A percentile compares a stretch with the other conserved stretches of the same genome.
phyloP scores from a whole-genome alignment of 2,113 vertebrate genomes.

The Mellivora capensis region DNA sequence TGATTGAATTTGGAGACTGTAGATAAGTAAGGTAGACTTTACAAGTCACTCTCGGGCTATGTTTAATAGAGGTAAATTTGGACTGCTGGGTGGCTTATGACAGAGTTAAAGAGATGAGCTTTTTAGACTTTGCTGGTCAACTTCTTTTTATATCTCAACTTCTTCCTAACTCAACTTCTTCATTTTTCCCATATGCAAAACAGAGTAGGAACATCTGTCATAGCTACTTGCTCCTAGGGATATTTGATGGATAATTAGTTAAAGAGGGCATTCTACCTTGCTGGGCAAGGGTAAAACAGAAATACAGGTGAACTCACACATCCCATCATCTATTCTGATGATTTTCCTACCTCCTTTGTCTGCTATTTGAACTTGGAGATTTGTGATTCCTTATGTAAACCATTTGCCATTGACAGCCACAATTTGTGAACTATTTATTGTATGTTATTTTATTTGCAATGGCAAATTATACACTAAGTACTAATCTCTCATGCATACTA shows the following conservation, averaged over 20 bases:
- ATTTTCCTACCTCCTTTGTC: neutral
- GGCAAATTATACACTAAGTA: constrained; percentile 39
- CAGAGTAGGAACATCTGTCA: neutral
- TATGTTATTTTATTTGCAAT: constrained; percentile 33
- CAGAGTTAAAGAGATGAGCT: neutral
- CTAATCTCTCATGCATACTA: neutral
- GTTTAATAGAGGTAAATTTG: neutral
- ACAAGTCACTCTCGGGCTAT: neutral
- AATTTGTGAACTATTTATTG: constrained; percentile 1
- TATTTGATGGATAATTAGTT: constrained; percentile 8
- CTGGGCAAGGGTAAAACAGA: neutral
- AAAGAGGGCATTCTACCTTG: neutral
- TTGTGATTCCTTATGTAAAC: neutral
- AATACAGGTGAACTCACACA: neutral
- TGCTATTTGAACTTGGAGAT: neutral
- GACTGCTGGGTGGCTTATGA: neutral
- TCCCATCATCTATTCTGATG: neutral
- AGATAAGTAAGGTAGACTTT: constrained; percentile 39
- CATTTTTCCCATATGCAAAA: neutral
- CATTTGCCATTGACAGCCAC: neutral
- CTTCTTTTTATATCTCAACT: neutral
- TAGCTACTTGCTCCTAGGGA: neutral
- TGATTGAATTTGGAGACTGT: constrained; percentile 24
- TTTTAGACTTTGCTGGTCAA: neutral
- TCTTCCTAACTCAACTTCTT: neutral